Evolutionary conservation across 2,888 invertebrate species (phyloP), one percentile per base, ranked within the genome.

Genomic region (Leptura quadrifasciata): DNA sequence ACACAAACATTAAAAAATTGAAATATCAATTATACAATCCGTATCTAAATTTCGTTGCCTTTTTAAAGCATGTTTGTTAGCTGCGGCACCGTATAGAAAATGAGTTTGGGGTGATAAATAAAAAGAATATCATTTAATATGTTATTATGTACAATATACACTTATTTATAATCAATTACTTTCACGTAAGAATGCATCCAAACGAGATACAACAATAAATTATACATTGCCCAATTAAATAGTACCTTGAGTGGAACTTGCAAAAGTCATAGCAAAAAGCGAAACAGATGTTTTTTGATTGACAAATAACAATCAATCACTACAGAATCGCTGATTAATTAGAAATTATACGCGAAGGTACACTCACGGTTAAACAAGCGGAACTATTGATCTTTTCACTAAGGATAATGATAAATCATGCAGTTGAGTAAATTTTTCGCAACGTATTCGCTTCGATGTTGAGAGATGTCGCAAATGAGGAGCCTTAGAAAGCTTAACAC

Each of bases 371-470:
- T 47, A 47, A n/a, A 47, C 2, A 47, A 47, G 47, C 47, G 47
- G 47, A 47, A 47, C 47, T 5, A 47, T 47, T 47, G 47, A 47
- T 47, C 47, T 47, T n/a, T 47, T n/a, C n/a, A n/a, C 47, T 47
- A n/a, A 47, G n/a, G n/a, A 47, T 47, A 47, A 47, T 47, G 47
- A 39, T 47, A 47, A 47, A n/a, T 47, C 17, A n/a, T 47, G n/a
- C 15, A 47, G 47, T 47, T 47, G n/a, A n/a, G 5, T n/a, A 47
- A n/a, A n/a, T n/a, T n/a, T 31, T n/a, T n/a, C 39, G 39, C 15
- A 15, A 47, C 47, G n/a, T 15, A 47, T 47, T 47, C 5, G 47
- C 47, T 6, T 47, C 47, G 47, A 47, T 47, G 47, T 47, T 47
- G 15, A n/a, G 3, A 47, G n/a, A 47, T 47, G 47, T 47, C 47